Evolutionary conservation across 1,140 invertebrate species (phyloP).

Genomic region (Diabrotica undecimpunctata): DNA sequence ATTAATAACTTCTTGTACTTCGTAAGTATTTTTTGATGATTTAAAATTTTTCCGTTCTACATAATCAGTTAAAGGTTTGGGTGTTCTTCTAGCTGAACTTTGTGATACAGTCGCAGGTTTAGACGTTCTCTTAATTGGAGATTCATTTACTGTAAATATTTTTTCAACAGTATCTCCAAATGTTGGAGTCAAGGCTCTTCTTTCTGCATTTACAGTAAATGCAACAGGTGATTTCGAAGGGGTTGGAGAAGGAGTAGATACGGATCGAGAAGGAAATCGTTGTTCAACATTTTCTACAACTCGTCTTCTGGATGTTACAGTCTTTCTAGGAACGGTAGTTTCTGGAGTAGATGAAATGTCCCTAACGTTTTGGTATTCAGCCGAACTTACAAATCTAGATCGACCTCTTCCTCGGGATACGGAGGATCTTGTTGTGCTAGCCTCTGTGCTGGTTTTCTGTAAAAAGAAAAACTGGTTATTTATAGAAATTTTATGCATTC

Average conservation of each 20-base stretch:
- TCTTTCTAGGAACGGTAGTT: slow-evolving; percentile 19
- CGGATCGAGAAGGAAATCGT: slow-evolving; percentile 3
- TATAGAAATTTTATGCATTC: too few relatives aligned
- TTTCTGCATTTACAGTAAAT: background rate
- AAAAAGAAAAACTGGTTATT: slow-evolving; percentile 23
- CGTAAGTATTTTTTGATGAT: slow-evolving; percentile 27
- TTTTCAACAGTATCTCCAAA: slow-evolving; percentile 6
- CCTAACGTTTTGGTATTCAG: slow-evolving; percentile 31
- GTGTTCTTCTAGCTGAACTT: slow-evolving; percentile 12
- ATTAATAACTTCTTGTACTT: slow-evolving; percentile 42
- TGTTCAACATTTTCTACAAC: slow-evolving; percentile 23
- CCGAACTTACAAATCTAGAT: slow-evolving; percentile 36
- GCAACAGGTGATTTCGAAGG: background rate
- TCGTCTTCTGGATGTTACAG: slow-evolving; percentile 26
- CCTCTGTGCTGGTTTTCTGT: slow-evolving; percentile 29
- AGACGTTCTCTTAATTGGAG: slow-evolving; percentile 4
- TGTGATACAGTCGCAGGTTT: slow-evolving; percentile 13
- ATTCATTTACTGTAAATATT: slow-evolving; percentile 4
- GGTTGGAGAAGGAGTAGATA: background rate
- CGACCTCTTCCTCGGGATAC: slow-evolving; percentile 35
- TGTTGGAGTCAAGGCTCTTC: background rate
- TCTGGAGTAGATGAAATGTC: slow-evolving; percentile 17
- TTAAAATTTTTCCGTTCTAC: slow-evolving; percentile 11
- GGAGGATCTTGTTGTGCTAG: slow-evolving; percentile 22
- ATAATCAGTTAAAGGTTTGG: background rate